phyloP scores from a whole-genome alignment of 1,140 invertebrate genomes.

The Orius insidiosus region DNA sequence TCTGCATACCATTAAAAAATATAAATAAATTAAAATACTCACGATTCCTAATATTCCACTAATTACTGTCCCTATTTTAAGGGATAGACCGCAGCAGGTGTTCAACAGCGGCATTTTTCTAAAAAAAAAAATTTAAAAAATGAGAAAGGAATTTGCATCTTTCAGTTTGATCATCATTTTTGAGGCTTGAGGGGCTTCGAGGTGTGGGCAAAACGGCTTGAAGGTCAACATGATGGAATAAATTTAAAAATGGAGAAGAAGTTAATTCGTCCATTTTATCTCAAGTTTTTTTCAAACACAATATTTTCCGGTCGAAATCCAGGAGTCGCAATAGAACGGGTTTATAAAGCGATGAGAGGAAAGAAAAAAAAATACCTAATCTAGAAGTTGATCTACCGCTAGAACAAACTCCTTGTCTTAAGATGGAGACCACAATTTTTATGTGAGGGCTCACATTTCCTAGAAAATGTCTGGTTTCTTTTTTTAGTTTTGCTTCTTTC shows the following conservation, averaged over 20 bases:
- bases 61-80: conserved; percentile 49
- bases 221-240: not conserved
- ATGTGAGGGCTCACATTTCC: too few relatives aligned
- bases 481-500: too few relatives aligned
- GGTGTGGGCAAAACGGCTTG: not conserved
- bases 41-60: conserved; percentile 48
- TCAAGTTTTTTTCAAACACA: too few relatives aligned
- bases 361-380: conserved; percentile 6
- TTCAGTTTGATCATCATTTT: not conserved
- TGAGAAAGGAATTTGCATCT: too few relatives aligned
- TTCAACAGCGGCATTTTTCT: conserved; percentile 23
- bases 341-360: conserved; percentile 3
- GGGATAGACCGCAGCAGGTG: conserved; percentile 45
- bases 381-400: not conserved
- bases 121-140: conserved; percentile 10
- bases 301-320: too few relatives aligned
- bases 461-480: too few relatives aligned
- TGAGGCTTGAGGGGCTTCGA: not conserved
- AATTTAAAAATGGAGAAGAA: not conserved
- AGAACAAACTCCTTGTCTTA: too few relatives aligned
- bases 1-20: not conserved
- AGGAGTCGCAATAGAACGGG: not conserved
- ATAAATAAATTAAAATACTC: conserved; percentile 20
- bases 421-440: too few relatives aligned
- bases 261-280: not conserved